phyloP scores from a whole-genome alignment of 2,797 vertebrate genomes.

The Sebastes steindachneri region DNA sequence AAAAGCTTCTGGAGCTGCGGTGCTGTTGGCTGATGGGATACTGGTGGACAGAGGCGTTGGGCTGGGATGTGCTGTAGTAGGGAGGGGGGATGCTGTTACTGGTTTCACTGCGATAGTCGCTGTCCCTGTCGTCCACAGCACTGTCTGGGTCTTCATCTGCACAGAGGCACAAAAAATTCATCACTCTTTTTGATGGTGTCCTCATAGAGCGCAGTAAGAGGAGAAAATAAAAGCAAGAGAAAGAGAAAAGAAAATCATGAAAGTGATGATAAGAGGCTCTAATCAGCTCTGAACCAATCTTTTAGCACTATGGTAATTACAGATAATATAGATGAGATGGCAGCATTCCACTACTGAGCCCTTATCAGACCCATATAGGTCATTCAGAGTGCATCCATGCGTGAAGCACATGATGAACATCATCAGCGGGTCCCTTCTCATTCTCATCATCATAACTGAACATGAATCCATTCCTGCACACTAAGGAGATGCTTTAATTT shows the following conservation, averaged over 20 bases:
- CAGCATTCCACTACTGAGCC: constrained; percentile 9
- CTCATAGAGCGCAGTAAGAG: background rate
- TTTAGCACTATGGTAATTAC: constrained; percentile 34
- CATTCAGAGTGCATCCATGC: constrained; percentile 48
- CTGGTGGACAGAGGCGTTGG: constrained; percentile 95
- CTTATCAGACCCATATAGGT: constrained; percentile 19
- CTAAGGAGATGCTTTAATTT: constrained; percentile 27
- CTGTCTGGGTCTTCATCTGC: constrained; percentile 95
- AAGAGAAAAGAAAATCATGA: background rate
- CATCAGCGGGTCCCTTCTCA: background rate
- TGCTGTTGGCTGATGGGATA: constrained; percentile 92
- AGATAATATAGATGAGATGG: constrained; percentile 41
- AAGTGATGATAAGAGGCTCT: constrained; percentile 13
- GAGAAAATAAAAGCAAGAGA: background rate
- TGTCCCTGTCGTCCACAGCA: constrained; percentile 94
- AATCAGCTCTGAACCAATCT: constrained; percentile 30
- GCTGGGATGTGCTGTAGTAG: constrained; percentile 94
- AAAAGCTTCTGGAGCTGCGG: constrained; percentile 84
- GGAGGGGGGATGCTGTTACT: constrained; percentile 96
- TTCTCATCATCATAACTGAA: constrained; percentile 22
- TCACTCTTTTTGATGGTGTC: background rate
- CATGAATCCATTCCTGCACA: constrained; percentile 32
- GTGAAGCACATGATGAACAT: constrained; percentile 37
- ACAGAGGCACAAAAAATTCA: background rate
- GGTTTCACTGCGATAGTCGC: constrained; percentile 96